Evolutionary conservation across 1,140 invertebrate species (phyloP).

Genomic region (Apis florea): DNA sequence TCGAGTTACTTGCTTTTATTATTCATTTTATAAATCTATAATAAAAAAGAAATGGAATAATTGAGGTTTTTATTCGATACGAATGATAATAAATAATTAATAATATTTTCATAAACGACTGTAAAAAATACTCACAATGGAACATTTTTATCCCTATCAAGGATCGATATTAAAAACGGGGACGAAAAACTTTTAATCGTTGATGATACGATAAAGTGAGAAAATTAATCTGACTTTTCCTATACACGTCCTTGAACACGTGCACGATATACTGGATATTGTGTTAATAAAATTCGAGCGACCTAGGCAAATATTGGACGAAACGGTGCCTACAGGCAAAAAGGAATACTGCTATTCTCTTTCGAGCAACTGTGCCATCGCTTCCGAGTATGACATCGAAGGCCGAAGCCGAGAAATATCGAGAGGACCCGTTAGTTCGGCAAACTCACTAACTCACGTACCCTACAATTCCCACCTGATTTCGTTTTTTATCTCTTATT

Average conservation of each 20-base stretch:
- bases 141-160: too few relatives aligned
- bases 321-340: slow-evolving; percentile 46
- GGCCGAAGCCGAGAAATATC: slow-evolving; percentile 35
- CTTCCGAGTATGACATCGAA: slow-evolving; percentile 42
- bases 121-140: too few relatives aligned
- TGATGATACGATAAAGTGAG: too few relatives aligned
- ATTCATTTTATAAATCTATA: too few relatives aligned
- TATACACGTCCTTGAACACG: neutral
- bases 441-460: slow-evolving; percentile 14
- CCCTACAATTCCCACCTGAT: neutral
- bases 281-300: slow-evolving; percentile 4
- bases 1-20: too few relatives aligned
- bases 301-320: slow-evolving; percentile 44
- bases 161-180: too few relatives aligned
- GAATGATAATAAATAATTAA: too few relatives aligned
- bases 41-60: too few relatives aligned
- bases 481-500: neutral
- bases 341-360: slow-evolving; percentile 46
- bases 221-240: too few relatives aligned
- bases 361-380: slow-evolving; percentile 19
- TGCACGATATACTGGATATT: neutral
- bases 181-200: too few relatives aligned
- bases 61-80: too few relatives aligned
- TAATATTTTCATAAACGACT: too few relatives aligned
- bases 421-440: slow-evolving; percentile 41